These are phyloP conservation scores for Halcyon badia DNA, from an alignment of 2,797 vertebrate genomes.

Conservation along the genomic window DNA sequence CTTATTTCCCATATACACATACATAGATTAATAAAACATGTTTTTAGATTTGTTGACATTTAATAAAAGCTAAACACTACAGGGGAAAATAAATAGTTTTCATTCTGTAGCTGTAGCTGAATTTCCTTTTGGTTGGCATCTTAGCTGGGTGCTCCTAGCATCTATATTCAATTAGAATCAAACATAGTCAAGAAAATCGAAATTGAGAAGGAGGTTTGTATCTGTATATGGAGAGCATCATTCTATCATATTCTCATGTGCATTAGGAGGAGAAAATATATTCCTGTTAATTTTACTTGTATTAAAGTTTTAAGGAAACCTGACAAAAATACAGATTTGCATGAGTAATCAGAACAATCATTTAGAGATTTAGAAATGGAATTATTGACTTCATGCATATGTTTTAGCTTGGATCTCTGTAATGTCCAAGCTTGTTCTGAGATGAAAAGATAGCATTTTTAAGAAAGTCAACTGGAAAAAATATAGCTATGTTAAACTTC, in stretches of 20 bases:
- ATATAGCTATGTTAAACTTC: background rate
- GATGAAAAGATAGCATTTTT: constrained; percentile 2
- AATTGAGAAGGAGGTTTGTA: constrained; percentile 56
- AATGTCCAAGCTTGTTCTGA: background rate
- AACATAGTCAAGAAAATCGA: constrained; percentile 37
- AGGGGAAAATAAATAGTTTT: constrained; percentile 56
- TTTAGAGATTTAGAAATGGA: constrained; percentile 63
- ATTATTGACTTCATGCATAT: constrained; percentile 48
- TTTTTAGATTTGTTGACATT: constrained; percentile 69
- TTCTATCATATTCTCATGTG: constrained; percentile 7
- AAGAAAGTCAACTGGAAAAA: background rate
- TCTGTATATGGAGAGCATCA: background rate
- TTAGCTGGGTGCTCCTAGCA: constrained; percentile 39
- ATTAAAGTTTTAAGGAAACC: constrained; percentile 30
- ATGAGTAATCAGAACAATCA: constrained; percentile 58
- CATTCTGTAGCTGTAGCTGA: constrained; percentile 23
- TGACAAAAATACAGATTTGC: constrained; percentile 59
- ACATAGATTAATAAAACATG: constrained; percentile 56
- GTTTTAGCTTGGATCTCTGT: constrained; percentile 38
- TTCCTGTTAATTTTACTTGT: constrained; percentile 18
- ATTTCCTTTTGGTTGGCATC: constrained; percentile 56
- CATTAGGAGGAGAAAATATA: constrained; percentile 39
- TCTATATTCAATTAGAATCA: constrained; percentile 38
- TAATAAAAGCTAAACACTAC: constrained; percentile 69
- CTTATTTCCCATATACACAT: constrained; percentile 56